Conservation (phyloP, 1,140 invertebrate genomes). For the Hyposmocoma kahamanoa region DNA sequence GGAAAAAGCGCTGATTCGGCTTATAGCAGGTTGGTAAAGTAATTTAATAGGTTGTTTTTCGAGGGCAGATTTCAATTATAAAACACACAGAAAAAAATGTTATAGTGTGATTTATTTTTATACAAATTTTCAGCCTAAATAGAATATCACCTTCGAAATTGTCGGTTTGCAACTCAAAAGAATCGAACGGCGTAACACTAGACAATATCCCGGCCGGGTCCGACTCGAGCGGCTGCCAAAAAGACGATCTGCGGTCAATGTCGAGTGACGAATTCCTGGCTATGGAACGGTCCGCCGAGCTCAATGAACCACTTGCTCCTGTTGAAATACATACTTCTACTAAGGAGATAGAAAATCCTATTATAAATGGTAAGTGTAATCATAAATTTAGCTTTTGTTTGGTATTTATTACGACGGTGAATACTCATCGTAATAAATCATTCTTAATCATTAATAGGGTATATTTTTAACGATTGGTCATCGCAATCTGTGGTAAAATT, state of each 20-base stretch:
- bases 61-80: slow-evolving; percentile 69
- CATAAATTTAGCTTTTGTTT: too few species aligned
- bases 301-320: slow-evolving; percentile 34
- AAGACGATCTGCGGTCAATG: slow-evolving; percentile 48
- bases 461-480: too few species aligned
- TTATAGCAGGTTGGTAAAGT: slow-evolving; percentile 74
- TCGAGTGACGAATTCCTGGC: slow-evolving; percentile 65
- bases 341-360: slow-evolving; percentile 28
- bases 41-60: slow-evolving; percentile 35
- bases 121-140: slow-evolving; percentile 43
- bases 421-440: too few species aligned
- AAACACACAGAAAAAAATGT: slow-evolving; percentile 71
- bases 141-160: slow-evolving; percentile 65
- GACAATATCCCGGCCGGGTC: slow-evolving; percentile 43
- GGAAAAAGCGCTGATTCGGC: slow-evolving; percentile 67
- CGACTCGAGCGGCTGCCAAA: slow-evolving; percentile 48
- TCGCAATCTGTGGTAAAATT: too few species aligned
- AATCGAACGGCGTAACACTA: slow-evolving; percentile 36
- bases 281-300: slow-evolving; percentile 58
- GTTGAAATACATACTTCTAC: slow-evolving; percentile 14
- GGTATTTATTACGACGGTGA: too few species aligned
- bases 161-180: slow-evolving; percentile 55
- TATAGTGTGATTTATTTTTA: background rate
- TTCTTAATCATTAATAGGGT: too few species aligned
- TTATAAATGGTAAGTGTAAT: slow-evolving; percentile 19